Conservation (phyloP, 2,113 vertebrate species). For the Thamnaconus septentrionalis region DNA sequence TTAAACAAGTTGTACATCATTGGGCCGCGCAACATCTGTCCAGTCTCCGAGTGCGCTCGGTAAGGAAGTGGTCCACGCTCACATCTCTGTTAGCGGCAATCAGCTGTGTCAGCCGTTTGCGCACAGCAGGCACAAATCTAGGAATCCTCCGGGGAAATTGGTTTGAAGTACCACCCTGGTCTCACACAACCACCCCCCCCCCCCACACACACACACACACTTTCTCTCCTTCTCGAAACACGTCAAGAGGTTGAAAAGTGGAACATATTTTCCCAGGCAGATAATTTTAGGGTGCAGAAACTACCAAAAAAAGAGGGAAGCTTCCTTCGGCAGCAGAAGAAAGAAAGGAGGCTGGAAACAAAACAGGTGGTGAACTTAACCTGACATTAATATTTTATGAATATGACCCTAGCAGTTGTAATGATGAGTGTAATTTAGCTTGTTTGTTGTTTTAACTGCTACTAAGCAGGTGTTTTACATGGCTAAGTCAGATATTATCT, state of each 20-base stretch:
- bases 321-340: conserved; percentile 51
- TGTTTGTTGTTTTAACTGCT: conserved; percentile 45
- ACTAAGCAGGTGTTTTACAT: conserved; percentile 62
- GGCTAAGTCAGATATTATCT: conserved; percentile 30
- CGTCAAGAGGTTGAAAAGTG: conserved; percentile 38
- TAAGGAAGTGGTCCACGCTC: too few species aligned
- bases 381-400: conserved; percentile 73
- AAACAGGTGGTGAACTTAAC: conserved; percentile 70
- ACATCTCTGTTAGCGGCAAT: too few species aligned
- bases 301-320: conserved; percentile 43
- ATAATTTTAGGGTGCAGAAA: conserved; percentile 67
- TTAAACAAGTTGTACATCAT: too few species aligned
- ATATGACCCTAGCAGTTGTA: conserved; percentile 61
- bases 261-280: conserved; percentile 44
- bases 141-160: too few species aligned
- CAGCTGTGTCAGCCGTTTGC: background rate
- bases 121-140: conserved; percentile 35
- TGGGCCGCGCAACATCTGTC: too few species aligned
- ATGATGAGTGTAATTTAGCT: conserved; percentile 60
- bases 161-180: conserved; percentile 5
- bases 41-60: too few species aligned
- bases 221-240: conserved; percentile 5
- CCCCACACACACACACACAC: conserved; percentile 7
- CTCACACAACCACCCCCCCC: conserved; percentile 43
- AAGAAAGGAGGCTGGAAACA: conserved; percentile 35